Evolutionary conservation across 2,797 vertebrate genomes (phyloP), one percentile per base, ranked within the genome.

Genomic region (Mormyrops attenuatus): DNA sequence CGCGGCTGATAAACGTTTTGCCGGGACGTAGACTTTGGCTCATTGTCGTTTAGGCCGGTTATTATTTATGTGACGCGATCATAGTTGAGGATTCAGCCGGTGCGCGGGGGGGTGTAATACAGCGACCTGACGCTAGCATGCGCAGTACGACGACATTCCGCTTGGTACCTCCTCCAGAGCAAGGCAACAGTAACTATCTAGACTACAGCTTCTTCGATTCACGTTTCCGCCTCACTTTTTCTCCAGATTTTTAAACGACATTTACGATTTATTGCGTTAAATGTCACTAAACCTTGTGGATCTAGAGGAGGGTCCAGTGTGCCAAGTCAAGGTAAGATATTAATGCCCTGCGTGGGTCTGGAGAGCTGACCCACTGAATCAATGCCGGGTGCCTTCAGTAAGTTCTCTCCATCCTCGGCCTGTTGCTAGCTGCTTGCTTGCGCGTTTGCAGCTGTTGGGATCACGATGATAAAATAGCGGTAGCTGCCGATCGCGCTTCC

Each of bases 141-240:
- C 93, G 93, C 93, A 92, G 53, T 92, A 90, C 89, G 77, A 91
- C 91, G 87, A 90, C 30, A 87, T 90, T 91, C 90, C 90, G 91
- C 89, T 86, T 50, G 69, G 89, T 90, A 90, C 89, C 92, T 91
- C 91, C 88, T 92, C 88, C 85, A 88, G 90, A 92, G 88, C 91
- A 44, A 89, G 88, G 92, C 92, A 89, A 91, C 66, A 89, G 86
- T 87, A 84, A 90, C 77, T 89, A 86, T 89, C 90, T 89, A 91
- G 90, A 89, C 90, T 90, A 88, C 89, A 90, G 87, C 90, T 88
- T 90, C 89, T 87, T 82, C 90, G 92, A 92, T 93, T 92, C 91
- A 91, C 92, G 92, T 92, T 92, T 93, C 93, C 92, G 92, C 92
- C 91, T 88, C 89, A 87, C 88, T 26, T 86, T 90, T 88, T n/a